Conservation (phyloP, 2,113 vertebrate genomes). For the Variabilichromis moorii region DNA sequence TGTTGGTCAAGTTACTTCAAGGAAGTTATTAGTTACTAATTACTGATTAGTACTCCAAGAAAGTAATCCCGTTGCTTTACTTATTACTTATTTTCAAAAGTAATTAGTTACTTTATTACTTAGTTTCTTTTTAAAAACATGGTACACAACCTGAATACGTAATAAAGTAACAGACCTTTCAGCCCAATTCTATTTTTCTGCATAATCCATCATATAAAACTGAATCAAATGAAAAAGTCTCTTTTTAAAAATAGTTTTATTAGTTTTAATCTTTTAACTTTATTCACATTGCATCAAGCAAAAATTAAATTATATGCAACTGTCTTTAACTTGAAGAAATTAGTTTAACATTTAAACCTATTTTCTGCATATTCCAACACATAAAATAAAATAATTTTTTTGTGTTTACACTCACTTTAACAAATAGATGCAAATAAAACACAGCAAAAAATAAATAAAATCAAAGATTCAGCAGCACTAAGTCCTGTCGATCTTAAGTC, state of each 20-base stretch:
- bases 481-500: background rate
- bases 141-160: background rate
- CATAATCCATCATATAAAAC: background rate
- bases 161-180: background rate
- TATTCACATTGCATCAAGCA: background rate
- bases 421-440: background rate
- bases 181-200: background rate
- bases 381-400: background rate
- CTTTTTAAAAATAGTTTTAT: accelerated
- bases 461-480: background rate
- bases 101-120: background rate
- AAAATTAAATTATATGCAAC: background rate
- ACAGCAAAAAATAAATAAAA: background rate
- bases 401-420: background rate
- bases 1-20: background rate
- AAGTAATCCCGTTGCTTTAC: background rate
- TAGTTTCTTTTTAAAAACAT: background rate
- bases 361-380: background rate
- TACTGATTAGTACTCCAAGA: background rate
- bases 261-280: background rate
- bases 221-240: background rate
- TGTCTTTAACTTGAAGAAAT: background rate
- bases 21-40: background rate
- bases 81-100: background rate
- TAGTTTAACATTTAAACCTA: background rate